phyloP scores from a whole-genome alignment of 2,113 vertebrate genomes.

The Myotis lucifugus region DNA sequence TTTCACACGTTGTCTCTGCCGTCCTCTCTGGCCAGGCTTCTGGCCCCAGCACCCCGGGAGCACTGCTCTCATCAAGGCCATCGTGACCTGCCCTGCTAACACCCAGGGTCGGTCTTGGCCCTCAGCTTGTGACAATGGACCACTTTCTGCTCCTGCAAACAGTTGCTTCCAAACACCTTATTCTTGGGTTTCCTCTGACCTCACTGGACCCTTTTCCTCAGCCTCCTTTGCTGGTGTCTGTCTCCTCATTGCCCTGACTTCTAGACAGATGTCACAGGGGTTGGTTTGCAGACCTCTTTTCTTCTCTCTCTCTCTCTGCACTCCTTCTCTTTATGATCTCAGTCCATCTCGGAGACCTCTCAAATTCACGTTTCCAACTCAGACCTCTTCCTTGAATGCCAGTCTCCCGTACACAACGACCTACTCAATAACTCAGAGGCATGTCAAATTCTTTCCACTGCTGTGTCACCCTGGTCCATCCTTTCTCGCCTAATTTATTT shows the following conservation, averaged over 20 bases:
- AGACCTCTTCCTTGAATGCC: background rate
- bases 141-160: background rate
- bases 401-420: background rate
- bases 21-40: background rate
- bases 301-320: background rate
- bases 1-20: background rate
- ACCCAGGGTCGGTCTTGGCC: background rate
- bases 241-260: background rate
- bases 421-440: too few species aligned
- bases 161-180: background rate
- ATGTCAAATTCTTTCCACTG: background rate
- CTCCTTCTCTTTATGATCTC: background rate
- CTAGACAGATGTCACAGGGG: background rate
- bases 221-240: background rate
- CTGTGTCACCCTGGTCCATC: background rate
- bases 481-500: background rate
- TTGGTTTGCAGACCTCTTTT: background rate
- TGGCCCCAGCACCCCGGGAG: rapidly evolving
- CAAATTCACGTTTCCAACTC: background rate
- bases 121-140: background rate
- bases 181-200: background rate
- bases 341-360: background rate
- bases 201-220: background rate
- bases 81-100: background rate
- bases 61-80: background rate